Evolutionary conservation across 1,140 invertebrate species (phyloP).

Genomic region (Heliconius hermathena): DNA sequence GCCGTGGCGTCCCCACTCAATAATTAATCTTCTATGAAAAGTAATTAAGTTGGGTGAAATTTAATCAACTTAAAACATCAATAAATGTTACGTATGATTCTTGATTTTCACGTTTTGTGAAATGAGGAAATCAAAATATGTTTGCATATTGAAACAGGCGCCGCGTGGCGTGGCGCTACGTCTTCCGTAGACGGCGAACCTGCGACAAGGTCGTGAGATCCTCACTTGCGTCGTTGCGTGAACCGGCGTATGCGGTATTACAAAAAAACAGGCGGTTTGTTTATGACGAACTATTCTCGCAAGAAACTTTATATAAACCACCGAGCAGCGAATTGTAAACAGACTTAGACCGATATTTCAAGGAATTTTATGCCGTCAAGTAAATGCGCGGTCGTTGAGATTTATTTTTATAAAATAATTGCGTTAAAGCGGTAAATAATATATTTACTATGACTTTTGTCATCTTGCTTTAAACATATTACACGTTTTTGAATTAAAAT

Average conservation of each 20-base stretch:
- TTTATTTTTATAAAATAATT: not conserved
- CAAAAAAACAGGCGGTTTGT: constrained; percentile 27
- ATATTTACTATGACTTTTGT: not conserved
- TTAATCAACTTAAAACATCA: not conserved
- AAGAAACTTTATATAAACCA: constrained; percentile 26
- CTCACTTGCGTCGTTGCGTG: constrained; percentile 12
- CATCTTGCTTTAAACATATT: no score
- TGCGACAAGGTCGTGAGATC: constrained; percentile 25
- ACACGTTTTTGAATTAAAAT: no score
- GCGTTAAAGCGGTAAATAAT: not conserved
- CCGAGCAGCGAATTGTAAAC: constrained; percentile 22
- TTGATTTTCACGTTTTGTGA: not conserved
- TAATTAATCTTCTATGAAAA: not conserved
- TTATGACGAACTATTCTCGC: constrained; percentile 34
- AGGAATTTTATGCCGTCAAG: constrained; percentile 26
- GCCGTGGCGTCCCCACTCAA: not conserved
- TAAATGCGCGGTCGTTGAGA: not conserved
- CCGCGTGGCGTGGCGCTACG: constrained; percentile 5
- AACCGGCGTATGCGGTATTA: constrained; percentile 24
- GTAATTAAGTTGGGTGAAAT: not conserved
- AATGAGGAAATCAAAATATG: not conserved
- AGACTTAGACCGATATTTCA: constrained; percentile 24
- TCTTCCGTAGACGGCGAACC: constrained; percentile 3
- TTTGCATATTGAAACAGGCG: not conserved
- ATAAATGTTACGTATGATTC: not conserved